Conservation (phyloP, 2,888 invertebrate species). For the Drosophila diplacantha region DNA sequence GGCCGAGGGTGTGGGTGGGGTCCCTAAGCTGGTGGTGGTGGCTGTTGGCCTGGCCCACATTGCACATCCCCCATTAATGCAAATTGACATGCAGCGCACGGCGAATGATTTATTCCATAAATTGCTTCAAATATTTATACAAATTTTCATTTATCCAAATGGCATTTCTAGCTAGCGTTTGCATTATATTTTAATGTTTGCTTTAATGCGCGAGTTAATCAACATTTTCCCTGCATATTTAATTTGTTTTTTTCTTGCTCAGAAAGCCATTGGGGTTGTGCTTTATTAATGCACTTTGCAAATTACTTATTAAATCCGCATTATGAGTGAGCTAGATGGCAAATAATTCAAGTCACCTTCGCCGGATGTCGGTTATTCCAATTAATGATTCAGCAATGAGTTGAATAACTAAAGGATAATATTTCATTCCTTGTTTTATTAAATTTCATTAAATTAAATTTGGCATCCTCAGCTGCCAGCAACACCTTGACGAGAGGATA, state of each 20-base stretch:
- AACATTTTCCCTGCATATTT: conserved; percentile 33
- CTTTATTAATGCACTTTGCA: conserved; percentile 25
- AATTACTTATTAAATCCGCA: conserved; percentile 27
- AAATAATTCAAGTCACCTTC: conserved; percentile 2
- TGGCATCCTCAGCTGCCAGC: conserved; percentile 10
- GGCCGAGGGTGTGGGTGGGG: not conserved
- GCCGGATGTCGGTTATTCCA: not conserved
- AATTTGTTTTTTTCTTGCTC: conserved; percentile 17
- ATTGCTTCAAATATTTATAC: conserved; percentile 38
- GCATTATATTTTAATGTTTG: conserved; percentile 10
- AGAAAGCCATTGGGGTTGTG: not conserved
- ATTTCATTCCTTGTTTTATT: not conserved
- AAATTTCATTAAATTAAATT: not conserved
- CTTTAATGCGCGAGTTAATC: conserved; percentile 19
- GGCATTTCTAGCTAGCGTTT: not conserved
- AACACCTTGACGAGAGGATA: conserved; percentile 10
- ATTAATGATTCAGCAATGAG: conserved; percentile 32
- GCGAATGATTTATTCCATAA: conserved; percentile 45
- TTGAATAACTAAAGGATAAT: conserved; percentile 13
- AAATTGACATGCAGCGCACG: conserved; percentile 48
- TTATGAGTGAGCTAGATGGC: not conserved
- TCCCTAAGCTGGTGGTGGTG: conserved; percentile 9
- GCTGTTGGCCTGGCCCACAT: conserved; percentile 11
- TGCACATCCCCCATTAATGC: conserved; percentile 47
- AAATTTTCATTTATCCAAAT: conserved; percentile 20